Percentiles rank a stretch among this genome's conserved stretches.
Conservation (phyloP, 92 coral and sea anemone genomes). For the Paramuricea clavata region DNA sequence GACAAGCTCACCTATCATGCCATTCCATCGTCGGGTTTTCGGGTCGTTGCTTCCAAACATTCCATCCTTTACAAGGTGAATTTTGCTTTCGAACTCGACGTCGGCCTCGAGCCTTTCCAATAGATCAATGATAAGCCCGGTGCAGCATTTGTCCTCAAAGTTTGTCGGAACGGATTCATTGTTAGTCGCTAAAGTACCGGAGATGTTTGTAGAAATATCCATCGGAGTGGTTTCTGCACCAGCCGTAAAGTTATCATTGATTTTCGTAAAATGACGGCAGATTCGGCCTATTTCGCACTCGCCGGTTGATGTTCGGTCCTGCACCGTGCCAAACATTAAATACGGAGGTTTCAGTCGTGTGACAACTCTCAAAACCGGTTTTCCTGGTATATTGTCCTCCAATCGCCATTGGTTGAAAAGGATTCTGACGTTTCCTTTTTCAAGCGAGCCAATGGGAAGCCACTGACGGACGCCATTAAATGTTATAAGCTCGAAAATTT, state of each 20-base stretch:
- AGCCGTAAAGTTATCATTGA: not conserved
- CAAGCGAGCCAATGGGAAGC: conserved; percentile 43
- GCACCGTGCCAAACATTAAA: not conserved
- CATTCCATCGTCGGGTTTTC: conserved; percentile 61
- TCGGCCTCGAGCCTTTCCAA: conserved; percentile 7
- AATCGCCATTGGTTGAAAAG: conserved; percentile 37
- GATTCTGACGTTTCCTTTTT: conserved; percentile 22
- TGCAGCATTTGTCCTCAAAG: conserved; percentile 14
- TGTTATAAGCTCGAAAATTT: conserved; percentile 24
- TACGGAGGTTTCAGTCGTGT: not conserved
- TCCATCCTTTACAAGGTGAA: conserved; percentile 69
- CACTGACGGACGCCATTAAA: conserved; percentile 15
- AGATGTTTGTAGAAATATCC: not conserved
- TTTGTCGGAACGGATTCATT: not conserved
- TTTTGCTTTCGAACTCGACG: conserved; percentile 27
- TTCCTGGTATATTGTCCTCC: not conserved
- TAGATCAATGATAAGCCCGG: conserved; percentile 2
- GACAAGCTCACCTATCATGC: conserved; percentile 66
- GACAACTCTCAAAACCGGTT: conserved; percentile 33
- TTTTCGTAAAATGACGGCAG: conserved; percentile 12
- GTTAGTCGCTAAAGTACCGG: too few relatives aligned
- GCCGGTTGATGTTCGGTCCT: not conserved
- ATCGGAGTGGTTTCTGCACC: not conserved
- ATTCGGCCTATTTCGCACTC: conserved; percentile 15
- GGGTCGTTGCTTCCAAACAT: conserved; percentile 55